Evolutionary conservation across 1,140 invertebrate genomes (phyloP).

Genomic region (Pygmarrhopalites habei): DNA sequence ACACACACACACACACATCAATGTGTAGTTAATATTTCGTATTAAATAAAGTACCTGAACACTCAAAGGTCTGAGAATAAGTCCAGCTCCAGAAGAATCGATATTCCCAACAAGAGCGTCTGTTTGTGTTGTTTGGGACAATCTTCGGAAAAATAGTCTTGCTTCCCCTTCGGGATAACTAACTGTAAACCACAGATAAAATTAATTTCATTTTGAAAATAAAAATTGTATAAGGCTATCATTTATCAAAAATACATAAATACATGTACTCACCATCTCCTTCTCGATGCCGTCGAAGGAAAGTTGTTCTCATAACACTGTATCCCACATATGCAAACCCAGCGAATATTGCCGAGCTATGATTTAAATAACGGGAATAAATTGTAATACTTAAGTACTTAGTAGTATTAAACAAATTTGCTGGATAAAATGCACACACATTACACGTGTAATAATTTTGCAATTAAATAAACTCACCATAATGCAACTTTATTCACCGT

Average conservation of each 20-base stretch:
- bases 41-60: slow-evolving; percentile 42
- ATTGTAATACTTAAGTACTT: too few species aligned
- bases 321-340: slow-evolving; percentile 52
- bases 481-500: slow-evolving; percentile 48
- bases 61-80: slow-evolving; percentile 46
- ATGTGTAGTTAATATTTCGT: too few species aligned
- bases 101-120: slow-evolving; percentile 48
- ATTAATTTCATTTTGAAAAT: too few species aligned
- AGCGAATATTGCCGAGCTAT: slow-evolving; percentile 51
- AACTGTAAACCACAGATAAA: slow-evolving; percentile 42
- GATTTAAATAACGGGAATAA: too few species aligned
- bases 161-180: slow-evolving; percentile 44
- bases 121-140: slow-evolving; percentile 51
- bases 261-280: slow-evolving; percentile 42
- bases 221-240: too few species aligned
- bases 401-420: too few species aligned
- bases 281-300: slow-evolving; percentile 45
- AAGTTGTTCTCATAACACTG: slow-evolving; percentile 49
- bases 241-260: too few species aligned
- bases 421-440: too few species aligned
- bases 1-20: too few species aligned
- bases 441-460: too few species aligned
- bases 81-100: slow-evolving; percentile 43
- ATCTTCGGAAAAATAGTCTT: slow-evolving; percentile 46
- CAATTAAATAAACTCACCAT: too few species aligned